Conservation (phyloP, 2,113 vertebrate genomes). For the Dolichallabes microphthalmus region DNA sequence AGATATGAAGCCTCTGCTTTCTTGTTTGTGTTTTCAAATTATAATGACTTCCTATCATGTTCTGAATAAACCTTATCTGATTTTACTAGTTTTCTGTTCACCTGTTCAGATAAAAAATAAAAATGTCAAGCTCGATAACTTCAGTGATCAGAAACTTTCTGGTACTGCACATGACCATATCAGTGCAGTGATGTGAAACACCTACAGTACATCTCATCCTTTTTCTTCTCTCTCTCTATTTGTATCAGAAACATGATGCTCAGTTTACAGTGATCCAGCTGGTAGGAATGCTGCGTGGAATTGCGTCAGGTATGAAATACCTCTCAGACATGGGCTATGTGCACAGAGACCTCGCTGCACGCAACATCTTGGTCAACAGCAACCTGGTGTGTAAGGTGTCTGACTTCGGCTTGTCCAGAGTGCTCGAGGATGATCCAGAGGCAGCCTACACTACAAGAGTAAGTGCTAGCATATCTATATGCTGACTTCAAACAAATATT, state of each 20-base stretch:
- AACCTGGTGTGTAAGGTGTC: conserved; percentile 89
- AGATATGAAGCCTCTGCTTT: conserved; percentile 15
- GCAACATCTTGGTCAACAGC: conserved; percentile 89
- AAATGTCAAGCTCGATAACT: conserved; percentile 7
- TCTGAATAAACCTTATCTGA: conserved; percentile 3
- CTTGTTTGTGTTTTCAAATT: conserved; percentile 37
- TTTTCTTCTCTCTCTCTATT: conserved; percentile 27
- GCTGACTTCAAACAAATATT: not conserved
- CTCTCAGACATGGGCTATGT: conserved; percentile 89
- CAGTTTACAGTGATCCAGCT: conserved; percentile 95
- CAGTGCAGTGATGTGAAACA: conserved; percentile 24
- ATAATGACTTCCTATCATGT: conserved; percentile 20
- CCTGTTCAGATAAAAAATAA: not conserved
- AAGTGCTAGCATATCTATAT: conserved; percentile 5
- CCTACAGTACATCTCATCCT: conserved; percentile 2
- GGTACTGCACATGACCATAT: conserved; percentile 19
- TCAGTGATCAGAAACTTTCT: conserved; percentile 24
- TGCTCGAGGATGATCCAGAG: conserved; percentile 86
- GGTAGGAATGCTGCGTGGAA: conserved; percentile 87
- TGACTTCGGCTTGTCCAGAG: conserved; percentile 84
- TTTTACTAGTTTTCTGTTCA: not conserved
- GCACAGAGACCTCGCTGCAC: conserved; percentile 83
- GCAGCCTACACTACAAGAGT: conserved; percentile 88
- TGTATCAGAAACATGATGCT: conserved; percentile 89
- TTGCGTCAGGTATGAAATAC: conserved; percentile 87